Conservation (phyloP, 2,113 vertebrate genomes). For the Sigmodon hispidus region DNA sequence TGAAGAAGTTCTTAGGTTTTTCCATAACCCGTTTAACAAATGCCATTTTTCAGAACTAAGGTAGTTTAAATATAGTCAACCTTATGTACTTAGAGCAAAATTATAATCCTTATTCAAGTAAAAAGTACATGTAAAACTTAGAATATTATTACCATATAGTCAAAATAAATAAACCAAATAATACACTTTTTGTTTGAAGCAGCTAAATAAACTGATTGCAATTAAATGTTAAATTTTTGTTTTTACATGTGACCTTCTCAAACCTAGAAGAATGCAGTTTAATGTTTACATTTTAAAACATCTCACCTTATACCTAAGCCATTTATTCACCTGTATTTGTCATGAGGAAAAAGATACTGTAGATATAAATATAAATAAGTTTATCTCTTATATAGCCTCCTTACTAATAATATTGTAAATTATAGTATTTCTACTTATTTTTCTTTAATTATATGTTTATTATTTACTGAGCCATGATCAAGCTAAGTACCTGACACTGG, state of each 20-base stretch:
- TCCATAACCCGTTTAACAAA: slow-evolving; percentile 26
- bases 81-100: slow-evolving; percentile 17
- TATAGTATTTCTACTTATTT: neutral
- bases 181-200: neutral
- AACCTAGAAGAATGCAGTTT: slow-evolving; percentile 1
- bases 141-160: neutral
- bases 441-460: neutral
- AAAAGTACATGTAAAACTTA: neutral
- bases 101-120: neutral
- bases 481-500: neutral
- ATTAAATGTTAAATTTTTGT: slow-evolving; percentile 25
- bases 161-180: neutral
- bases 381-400: neutral
- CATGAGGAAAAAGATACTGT: neutral
- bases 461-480: neutral
- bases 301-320: neutral
- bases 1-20: slow-evolving; percentile 58
- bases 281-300: slow-evolving; percentile 12
- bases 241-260: neutral
- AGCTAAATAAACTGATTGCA: neutral
- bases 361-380: neutral
- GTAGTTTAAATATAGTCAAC: neutral
- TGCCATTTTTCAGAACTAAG: slow-evolving; percentile 44
- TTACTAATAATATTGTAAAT: neutral
- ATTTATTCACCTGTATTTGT: slow-evolving; percentile 18